These are phyloP conservation scores for Tretioscincus oriximinensis DNA, from an alignment of 2,113 vertebrate genomes.

Conservation along the genomic window DNA sequence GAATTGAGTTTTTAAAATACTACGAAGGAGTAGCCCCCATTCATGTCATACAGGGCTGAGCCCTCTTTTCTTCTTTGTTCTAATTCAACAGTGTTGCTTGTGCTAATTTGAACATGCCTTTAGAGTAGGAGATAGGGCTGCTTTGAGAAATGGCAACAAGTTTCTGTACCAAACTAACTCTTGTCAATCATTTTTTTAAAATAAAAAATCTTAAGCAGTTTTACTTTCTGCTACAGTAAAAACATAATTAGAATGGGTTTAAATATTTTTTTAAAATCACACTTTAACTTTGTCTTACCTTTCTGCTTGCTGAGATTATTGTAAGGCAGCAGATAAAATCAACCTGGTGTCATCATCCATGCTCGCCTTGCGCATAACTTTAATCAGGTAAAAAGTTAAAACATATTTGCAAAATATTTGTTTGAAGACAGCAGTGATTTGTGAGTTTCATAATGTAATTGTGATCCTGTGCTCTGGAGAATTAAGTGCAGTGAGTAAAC, in stretches of 20 bases:
- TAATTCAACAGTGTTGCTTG: background rate
- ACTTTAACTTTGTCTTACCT: background rate
- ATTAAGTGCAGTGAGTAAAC: background rate
- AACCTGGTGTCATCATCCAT: too few relatives aligned
- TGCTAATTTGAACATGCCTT: background rate
- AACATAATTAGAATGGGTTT: background rate
- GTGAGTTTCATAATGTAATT: too few relatives aligned
- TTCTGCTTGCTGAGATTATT: background rate
- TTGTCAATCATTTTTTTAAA: constrained; percentile 14
- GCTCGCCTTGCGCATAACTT: background rate
- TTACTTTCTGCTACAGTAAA: background rate
- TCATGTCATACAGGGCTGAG: background rate
- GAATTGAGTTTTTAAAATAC: too few relatives aligned
- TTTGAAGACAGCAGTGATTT: background rate
- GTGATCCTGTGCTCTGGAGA: background rate
- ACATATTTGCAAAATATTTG: background rate
- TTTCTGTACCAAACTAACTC: constrained; percentile 26
- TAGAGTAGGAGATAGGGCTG: background rate
- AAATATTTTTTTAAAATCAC: background rate
- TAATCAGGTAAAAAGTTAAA: too few relatives aligned
- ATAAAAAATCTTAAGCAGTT: background rate
- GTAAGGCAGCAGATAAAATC: background rate
- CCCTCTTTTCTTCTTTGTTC: background rate
- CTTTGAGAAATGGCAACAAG: constrained; percentile 9
- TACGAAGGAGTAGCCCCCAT: too few relatives aligned